Evolutionary conservation across 1,140 invertebrate species (phyloP), one percentile per base, ranked within the genome.

Genomic region (Trigoniulus corallinus): DNA sequence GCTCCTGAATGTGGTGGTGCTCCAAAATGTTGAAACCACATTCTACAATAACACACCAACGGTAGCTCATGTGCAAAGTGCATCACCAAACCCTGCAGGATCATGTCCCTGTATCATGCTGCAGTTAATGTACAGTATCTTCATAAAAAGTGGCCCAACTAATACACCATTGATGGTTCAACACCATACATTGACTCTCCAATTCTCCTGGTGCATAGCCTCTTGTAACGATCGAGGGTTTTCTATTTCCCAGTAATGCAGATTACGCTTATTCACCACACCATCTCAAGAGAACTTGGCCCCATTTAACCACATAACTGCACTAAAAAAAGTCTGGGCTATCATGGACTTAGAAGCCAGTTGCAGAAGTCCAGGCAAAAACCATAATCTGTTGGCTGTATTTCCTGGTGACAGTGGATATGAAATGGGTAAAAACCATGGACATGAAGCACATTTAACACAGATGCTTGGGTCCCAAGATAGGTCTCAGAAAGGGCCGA

Each of bases 21-120:
- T 26, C 64, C 64, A 58, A 70, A 64, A 52, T 69, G 64, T 46
- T 70, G 62, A 49, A 62, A 69, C 57, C 46, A 47, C 46, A 47
- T 7, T 22, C 26, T 27, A 7, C 13, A 4, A 27, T 26, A 34
- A 15, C 12, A 47, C 4, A 24, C 46, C 25, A 47, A 34, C 4
- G 46, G 46, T 7, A 47, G 27, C 27, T 47, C 21, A 18, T 47
- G 12, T 7, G 27, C 25, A 34, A 47, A 47, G 27, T 23, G 7
- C 25, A 4, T 7, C 12, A 47, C 46, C 27, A 47, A 4, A 7
- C 4, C 4, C 12, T 47, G 10, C 12, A 47, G 22, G 20, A 47
- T 47, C 21, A 47, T 12, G 4, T 25, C 20, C 27, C 21, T 7
- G 20, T 47, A 47, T 24, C 46, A 4, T 15, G 4, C 7, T 12